Evolutionary conservation across 2,113 vertebrate species (phyloP).

Genomic region (Sitta europaea): DNA sequence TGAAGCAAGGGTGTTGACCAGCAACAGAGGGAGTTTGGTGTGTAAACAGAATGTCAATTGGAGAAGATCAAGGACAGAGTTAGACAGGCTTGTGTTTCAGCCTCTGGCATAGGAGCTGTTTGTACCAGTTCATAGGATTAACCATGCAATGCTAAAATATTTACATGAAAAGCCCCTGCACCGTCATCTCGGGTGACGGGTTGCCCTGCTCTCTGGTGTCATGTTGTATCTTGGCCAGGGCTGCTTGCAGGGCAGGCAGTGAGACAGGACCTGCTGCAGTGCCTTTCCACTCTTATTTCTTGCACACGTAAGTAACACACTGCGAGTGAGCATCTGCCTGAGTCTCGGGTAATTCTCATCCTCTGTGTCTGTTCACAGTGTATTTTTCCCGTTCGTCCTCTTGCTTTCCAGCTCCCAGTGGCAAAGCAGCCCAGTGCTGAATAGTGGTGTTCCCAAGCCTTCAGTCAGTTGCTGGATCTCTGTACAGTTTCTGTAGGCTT

Average conservation of each 20-base stretch:
- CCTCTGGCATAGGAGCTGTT: conserved; percentile 39
- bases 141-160: conserved; percentile 56
- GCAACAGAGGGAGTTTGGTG: background rate
- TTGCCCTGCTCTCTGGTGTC: conserved; percentile 17
- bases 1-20: background rate
- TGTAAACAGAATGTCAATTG: background rate
- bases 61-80: conserved; percentile 9
- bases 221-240: background rate
- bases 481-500: background rate
- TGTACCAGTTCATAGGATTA: conserved; percentile 48
- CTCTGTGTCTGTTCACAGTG: background rate
- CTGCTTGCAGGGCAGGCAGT: background rate
- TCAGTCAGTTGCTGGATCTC: background rate
- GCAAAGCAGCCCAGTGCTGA: background rate
- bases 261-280: background rate
- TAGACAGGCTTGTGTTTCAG: conserved; percentile 50
- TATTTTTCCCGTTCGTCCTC: background rate
- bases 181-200: conserved; percentile 5
- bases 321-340: background rate
- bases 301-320: background rate
- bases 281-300: background rate
- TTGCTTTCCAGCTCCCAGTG: background rate
- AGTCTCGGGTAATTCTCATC: background rate
- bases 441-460: background rate
- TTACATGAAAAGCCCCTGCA: conserved; percentile 25